Percentiles rank a stretch among this genome's conserved stretches.
Conservation (phyloP, 1,140 invertebrate species). For the Macrobrachium rosenbergii region DNA sequence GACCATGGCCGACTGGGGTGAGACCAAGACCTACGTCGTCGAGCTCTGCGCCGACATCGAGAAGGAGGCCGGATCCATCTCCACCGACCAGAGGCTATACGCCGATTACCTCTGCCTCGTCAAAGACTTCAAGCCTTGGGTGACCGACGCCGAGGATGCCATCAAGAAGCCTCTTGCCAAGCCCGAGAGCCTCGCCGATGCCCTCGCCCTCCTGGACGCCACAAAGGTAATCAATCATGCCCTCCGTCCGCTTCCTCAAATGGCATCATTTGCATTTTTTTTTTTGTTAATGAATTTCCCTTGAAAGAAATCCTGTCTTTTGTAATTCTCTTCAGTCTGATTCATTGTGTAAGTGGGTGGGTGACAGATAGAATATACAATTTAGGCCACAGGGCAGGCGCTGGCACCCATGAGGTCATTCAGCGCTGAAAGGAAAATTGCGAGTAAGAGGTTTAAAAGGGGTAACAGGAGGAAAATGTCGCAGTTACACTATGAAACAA, state of each 20-base stretch:
- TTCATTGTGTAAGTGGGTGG: no score
- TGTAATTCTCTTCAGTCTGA: no score
- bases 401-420: no score
- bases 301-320: no score
- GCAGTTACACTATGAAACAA: no score
- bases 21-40: constrained; percentile 50
- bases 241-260: neutral
- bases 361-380: no score
- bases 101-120: constrained; percentile 64
- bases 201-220: constrained; percentile 44
- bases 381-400: no score
- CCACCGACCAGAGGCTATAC: constrained; percentile 63
- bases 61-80: constrained; percentile 64
- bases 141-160: constrained; percentile 52
- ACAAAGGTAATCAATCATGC: constrained; percentile 41
- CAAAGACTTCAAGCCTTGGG: constrained; percentile 65
- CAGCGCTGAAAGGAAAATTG: no score
- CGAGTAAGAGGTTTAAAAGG: no score
- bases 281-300: neutral
- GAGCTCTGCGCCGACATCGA: constrained; percentile 56
- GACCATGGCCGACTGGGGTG: constrained; percentile 51
- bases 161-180: constrained; percentile 58
- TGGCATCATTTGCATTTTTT: neutral
- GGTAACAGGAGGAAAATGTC: no score
- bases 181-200: constrained; percentile 53